phyloP scores from a whole-genome alignment of 2,113 vertebrate species.

The Amia ocellicauda region DNA sequence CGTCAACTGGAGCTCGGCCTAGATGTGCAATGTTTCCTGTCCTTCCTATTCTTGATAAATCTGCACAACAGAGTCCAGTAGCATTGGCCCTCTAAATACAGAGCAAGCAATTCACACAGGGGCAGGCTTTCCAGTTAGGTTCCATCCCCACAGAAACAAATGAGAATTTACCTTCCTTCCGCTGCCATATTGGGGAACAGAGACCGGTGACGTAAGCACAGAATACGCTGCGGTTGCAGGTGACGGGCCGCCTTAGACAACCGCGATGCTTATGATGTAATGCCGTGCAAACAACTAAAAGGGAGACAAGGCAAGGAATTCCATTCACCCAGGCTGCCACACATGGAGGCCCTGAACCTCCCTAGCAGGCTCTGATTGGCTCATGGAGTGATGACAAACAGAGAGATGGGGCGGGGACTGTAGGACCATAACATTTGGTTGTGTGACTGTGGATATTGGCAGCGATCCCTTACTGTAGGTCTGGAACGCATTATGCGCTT shows the following conservation, averaged over 20 bases:
- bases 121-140: too few species aligned
- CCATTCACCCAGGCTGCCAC: constrained; percentile 32
- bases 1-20: too few species aligned
- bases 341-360: constrained; percentile 9
- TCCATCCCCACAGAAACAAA: too few species aligned
- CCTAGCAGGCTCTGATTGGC: constrained; percentile 21
- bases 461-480: constrained; percentile 1
- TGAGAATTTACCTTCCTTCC: too few species aligned
- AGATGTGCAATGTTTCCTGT: too few species aligned
- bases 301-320: constrained; percentile 32
- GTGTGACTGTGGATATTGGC: constrained; percentile 15
- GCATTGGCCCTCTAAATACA: too few species aligned
- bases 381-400: not conserved
- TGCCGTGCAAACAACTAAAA: constrained; percentile 7
- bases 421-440: constrained; percentile 9
- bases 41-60: too few species aligned
- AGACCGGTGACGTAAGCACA: too few species aligned
- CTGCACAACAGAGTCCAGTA: too few species aligned
- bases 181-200: too few species aligned
- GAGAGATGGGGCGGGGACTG: not conserved
- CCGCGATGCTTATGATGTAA: constrained; percentile 4
- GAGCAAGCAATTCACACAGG: too few species aligned
- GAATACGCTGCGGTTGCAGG: too few species aligned
- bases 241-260: not conserved
- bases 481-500: constrained; percentile 25